Conservation (phyloP, 2,888 invertebrate genomes). For the Sinopyrophorus schimmeli region DNA sequence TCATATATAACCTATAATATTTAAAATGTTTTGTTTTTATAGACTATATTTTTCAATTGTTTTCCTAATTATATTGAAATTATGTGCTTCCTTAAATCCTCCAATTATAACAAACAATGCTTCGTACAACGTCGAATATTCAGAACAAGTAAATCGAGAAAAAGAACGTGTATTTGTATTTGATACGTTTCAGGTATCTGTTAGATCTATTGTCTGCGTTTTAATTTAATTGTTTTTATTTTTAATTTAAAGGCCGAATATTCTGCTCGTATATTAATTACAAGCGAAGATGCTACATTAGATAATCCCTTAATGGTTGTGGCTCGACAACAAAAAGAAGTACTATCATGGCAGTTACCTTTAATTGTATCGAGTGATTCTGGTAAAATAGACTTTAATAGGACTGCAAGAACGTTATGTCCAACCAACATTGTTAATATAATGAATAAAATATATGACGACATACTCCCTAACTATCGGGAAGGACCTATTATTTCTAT, state of each 20-base stretch:
- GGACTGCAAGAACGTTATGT: conserved; percentile 65
- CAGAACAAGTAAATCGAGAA: conserved; percentile 16
- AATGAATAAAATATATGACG: conserved; percentile 30
- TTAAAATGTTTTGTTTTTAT: background rate
- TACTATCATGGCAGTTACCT: conserved; percentile 80
- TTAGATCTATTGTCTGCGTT: background rate
- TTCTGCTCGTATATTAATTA: conserved; percentile 36
- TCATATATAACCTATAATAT: conserved; percentile 1
- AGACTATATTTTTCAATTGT: background rate
- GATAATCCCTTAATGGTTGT: conserved; percentile 72
- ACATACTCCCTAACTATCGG: background rate
- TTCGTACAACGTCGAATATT: background rate
- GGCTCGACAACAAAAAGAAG: conserved; percentile 72
- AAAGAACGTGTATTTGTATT: conserved; percentile 25
- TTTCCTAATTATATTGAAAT: background rate
- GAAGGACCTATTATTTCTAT: conserved; percentile 47
- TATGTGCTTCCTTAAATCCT: conserved; percentile 5
- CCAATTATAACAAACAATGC: background rate
- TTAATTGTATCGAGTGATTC: conserved; percentile 59
- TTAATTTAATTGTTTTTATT: background rate
- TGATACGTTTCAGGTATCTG: conserved; percentile 12
- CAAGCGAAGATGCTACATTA: conserved; percentile 50
- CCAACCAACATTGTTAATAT: conserved; percentile 56
- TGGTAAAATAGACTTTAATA: conserved; percentile 57
- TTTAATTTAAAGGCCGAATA: conserved; percentile 18